A percentile compares a stretch with the other conserved stretches of the same genome.
Conservation (phyloP, 2,113 vertebrate species). For the Bostrychus sinensis region DNA sequence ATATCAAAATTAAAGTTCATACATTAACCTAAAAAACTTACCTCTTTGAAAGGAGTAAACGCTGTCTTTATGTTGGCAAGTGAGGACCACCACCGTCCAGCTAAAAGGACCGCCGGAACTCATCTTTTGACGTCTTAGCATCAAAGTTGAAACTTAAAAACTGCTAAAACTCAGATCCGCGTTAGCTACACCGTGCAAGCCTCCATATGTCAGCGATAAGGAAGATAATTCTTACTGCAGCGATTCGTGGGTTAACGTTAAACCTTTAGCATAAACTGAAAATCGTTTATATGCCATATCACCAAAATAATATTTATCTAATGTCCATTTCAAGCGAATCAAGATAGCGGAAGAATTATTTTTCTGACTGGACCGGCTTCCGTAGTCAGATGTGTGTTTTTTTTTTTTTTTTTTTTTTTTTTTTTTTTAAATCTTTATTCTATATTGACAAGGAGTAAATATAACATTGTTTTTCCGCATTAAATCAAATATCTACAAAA, state of each 20-base stretch:
- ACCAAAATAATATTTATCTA: no score
- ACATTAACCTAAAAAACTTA: constrained; percentile 44
- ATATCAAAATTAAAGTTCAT: not conserved
- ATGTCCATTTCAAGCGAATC: no score
- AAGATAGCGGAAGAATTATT: no score
- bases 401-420: not conserved
- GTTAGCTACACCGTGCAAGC: not conserved
- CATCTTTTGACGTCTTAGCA: constrained; percentile 12
- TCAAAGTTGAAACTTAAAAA: not conserved
- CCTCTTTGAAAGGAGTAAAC: constrained; percentile 87
- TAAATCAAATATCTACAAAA: no score
- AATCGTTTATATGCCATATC: not conserved
- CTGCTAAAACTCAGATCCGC: not conserved
- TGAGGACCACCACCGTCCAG: constrained; percentile 88
- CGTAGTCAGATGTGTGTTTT: not conserved
- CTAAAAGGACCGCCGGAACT: constrained; percentile 16
- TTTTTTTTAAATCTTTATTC: not conserved
- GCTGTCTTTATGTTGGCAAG: constrained; percentile 87
- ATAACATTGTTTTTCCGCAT: no score
- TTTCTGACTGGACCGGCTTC: not conserved
- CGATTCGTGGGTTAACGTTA: no score
- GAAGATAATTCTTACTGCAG: no score
- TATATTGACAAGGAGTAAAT: no score
- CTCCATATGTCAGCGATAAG: no score
- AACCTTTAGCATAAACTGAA: not conserved